Evolutionary conservation across 2,113 vertebrate genomes (phyloP).

Genomic region (Conger conger): DNA sequence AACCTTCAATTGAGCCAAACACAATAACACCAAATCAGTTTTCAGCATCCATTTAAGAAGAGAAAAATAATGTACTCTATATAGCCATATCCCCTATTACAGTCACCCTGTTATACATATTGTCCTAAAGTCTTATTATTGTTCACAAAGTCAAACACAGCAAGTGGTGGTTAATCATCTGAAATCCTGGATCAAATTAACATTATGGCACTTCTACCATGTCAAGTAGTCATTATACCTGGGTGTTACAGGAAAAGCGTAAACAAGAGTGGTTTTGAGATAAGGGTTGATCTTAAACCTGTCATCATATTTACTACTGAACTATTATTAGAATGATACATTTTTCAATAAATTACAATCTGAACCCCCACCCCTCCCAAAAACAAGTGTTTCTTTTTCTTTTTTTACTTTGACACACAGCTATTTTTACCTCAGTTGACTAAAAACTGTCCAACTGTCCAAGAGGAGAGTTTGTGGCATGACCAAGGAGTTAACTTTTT

Average conservation of each 20-base stretch:
- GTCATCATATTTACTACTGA: too few relatives aligned
- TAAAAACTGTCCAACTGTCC: neutral
- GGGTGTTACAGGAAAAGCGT: too few relatives aligned
- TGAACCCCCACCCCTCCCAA: too few relatives aligned
- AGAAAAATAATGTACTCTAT: too few relatives aligned
- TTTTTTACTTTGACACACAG: too few relatives aligned
- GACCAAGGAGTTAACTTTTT: neutral
- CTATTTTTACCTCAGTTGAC: neutral
- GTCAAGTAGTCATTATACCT: neutral
- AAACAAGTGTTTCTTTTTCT: neutral
- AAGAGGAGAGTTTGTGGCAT: neutral
- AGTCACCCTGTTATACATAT: neutral
- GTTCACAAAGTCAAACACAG: neutral
- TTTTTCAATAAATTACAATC: too few relatives aligned
- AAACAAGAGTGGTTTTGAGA: too few relatives aligned
- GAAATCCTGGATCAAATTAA: conserved; percentile 4
- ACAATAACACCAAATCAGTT: too few relatives aligned
- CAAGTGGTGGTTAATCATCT: neutral
- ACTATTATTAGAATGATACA: too few relatives aligned
- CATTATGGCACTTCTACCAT: neutral
- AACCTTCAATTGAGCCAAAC: too few relatives aligned
- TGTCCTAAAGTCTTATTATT: neutral
- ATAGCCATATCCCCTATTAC: neutral
- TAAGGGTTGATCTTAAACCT: too few relatives aligned
- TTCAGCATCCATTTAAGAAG: neutral